Evolutionary conservation across 92 coral and sea anemone species (phyloP), one percentile per base, ranked within the genome.

Genomic region (Phymanthus crucifer): DNA sequence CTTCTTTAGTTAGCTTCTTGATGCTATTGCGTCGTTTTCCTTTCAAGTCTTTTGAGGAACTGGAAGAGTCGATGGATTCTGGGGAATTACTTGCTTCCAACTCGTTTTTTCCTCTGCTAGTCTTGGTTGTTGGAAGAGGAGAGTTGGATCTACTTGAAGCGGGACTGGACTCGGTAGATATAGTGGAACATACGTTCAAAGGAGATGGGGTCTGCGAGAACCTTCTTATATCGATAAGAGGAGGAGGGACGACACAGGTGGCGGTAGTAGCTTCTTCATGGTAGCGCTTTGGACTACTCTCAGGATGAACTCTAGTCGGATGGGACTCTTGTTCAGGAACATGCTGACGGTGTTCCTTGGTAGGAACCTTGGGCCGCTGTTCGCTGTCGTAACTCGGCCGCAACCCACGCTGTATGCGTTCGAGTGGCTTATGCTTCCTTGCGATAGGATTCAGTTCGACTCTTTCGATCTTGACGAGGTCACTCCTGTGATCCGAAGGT

Each of bases 1-100:
- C 97, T 78, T 93, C 97, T 80, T 90, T 93, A 40, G 97, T 92
- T 34, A 91, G 80, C 84, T 76, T 92, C 64, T 92, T 91, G 46
- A 92, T 92, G 78, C 83, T 92, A 57, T 90, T 93, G 16, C 90
- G 91, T 12, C 87, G 83, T 48, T 66, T 73, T 23, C 73, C 92
- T 45, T 78, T 85, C 23, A 47, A 8, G 21, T 58, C 65, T 13
- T 35, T 75, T 52, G 68, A 31, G 1, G 45, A 6, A 35, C 27
- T 38, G 9, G 45, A 21, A 35, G 13, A 1, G 24, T 78, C 74
- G 29, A 32, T 23, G 58, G 11, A 8, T 73, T 74, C 80, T 45
- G 57, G 70, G 0, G 74, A 26, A 19, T 40, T 73, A 13, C 36
- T 26, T 9, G 79, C 12, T 6, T 38, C 50, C 35, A 24, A 14